Evolutionary conservation across 2,113 vertebrate species (phyloP), one percentile per base, ranked within the genome.

Genomic region (Embiotoca jacksoni): DNA sequence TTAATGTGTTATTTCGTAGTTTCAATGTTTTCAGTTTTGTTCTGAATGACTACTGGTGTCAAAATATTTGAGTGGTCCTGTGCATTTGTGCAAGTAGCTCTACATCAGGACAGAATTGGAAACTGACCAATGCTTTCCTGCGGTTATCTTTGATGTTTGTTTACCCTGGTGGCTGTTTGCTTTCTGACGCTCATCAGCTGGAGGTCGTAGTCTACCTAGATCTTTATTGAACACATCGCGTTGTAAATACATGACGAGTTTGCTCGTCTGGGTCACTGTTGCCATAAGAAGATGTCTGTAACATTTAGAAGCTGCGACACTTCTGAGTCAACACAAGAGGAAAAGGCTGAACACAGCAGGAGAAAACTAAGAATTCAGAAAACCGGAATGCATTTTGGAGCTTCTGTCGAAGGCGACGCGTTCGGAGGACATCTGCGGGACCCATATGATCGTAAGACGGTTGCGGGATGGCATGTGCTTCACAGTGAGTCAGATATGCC

Each of bases 261-360:
- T 80, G 61, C 77, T 69, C 32, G 11, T 65, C 62, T 77, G 70
- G 79, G 56, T 89, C 84, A 85, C 54, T n/a, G 69, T 78, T 83
- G 55, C 68, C 62, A 78, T 53, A 61, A 60, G 47, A 69, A 58
- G 65, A 80, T 8, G 32, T 47, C 35, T 57, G 5, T 23, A 36
- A 75, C 57, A 3, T 58, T 80, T 72, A 47, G 80, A 94, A 65
- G 7, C 54, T 16, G 0, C 61, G 61, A 78, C 36, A 57, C 39
- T 31, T 52, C 31, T 65, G 35, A 61, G 78, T 74, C 82, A 75
- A 85, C 73, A 78, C 85, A 75, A 65, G 75, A 75, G 8, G 30
- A 75, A 63, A 69, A 6, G 6, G 46, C 5, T 11, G 46, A 7
- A 8, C 4, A 7, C 52, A 7, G 6, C 3, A 2, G 1, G 13